Base-by-base conservation (phyloP, 2,113 vertebrate species). In the Hemiprocne comata region DNA sequence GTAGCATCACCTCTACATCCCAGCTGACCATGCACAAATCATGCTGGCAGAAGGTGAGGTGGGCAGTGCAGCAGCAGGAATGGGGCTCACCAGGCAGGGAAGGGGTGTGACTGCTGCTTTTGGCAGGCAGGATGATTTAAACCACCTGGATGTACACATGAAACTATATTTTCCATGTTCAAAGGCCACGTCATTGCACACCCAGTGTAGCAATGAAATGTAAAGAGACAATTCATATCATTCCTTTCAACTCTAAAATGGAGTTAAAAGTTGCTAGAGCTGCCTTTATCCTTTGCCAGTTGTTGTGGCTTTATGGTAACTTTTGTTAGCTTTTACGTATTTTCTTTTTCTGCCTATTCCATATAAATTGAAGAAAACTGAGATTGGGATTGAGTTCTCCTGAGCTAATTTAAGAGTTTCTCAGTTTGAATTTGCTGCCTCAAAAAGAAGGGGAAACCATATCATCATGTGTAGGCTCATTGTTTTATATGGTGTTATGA, bases 131-230 rank as follows among this genome's bases (percentile, higher is more conserved):
- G 42, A 73, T 62, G 24, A 81, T 84, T 92, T 84, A 84, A 93
- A 78, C 34, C 1, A 10, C 72, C 48, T 78, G 69, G 65, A 86
- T 2, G 8, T 44, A 60, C 2, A 10, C 67, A 80, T 88, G 65
- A 89, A 76, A 93, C 65, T 67, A 1, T 67, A 77, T 94, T 94
- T 96, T 95, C 89, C 80, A 72, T 85, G 89, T 48, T 77, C 82
- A 87, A 95, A 91, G 17, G 17, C 1, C 3, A 57, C 0, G 2
- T 77, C 78, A 83, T 29, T 70, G 46, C 91, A 85, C 46, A 28
- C 58, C 75, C 71, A 33, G 55, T 17, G 50, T 48, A 44, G 58
- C 84, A 77, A 67, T 31, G 60, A 85, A 55, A 60, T 62, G 71
- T 60, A 85, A 79, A 89, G 71, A 82, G 42, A 74, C 71, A 62